These are phyloP conservation scores for Ericerus pela DNA, from an alignment of 1,140 invertebrate genomes.

Conservation along the genomic window DNA sequence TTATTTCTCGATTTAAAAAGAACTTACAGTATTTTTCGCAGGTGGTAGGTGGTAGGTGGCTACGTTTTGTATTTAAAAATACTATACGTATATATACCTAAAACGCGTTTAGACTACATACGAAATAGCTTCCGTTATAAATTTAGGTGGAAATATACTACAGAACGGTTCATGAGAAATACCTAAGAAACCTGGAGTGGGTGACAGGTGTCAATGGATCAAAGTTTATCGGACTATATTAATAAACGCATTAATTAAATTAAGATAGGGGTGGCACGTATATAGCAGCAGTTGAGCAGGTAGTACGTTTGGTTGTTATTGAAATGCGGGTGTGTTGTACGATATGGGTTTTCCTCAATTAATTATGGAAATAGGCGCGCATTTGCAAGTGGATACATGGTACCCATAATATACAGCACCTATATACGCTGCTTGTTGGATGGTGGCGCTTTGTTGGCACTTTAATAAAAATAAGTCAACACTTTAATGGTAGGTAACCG, in stretches of 20 bases:
- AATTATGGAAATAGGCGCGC: constrained; percentile 8
- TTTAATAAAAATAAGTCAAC: constrained; percentile 8
- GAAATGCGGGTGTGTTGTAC: constrained; percentile 9
- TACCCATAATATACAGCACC: no score
- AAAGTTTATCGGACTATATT: constrained; percentile 7
- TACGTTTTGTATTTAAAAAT: no score
- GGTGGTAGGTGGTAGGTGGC: no score
- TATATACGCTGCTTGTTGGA: constrained; percentile 1
- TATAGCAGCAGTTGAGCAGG: neutral
- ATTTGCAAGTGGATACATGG: constrained; percentile 8
- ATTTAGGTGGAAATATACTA: no score
- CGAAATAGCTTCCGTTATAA: no score
- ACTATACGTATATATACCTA: no score
- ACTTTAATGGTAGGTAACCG: no score
- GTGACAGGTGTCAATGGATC: constrained; percentile 1
- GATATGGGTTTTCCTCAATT: constrained; percentile 8
- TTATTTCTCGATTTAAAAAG: no score
- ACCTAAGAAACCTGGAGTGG: neutral
- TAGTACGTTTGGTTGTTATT: constrained; percentile 5
- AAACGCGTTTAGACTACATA: no score
- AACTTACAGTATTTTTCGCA: no score
- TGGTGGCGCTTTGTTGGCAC: constrained; percentile 6
- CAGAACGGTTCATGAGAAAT: no score
- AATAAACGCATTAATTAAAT: constrained; percentile 10
- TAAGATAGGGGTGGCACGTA: constrained; percentile 8